Evolutionary conservation across 2,888 invertebrate species (phyloP), one percentile per base, ranked within the genome.

Genomic region (Incurvaria masculella): DNA sequence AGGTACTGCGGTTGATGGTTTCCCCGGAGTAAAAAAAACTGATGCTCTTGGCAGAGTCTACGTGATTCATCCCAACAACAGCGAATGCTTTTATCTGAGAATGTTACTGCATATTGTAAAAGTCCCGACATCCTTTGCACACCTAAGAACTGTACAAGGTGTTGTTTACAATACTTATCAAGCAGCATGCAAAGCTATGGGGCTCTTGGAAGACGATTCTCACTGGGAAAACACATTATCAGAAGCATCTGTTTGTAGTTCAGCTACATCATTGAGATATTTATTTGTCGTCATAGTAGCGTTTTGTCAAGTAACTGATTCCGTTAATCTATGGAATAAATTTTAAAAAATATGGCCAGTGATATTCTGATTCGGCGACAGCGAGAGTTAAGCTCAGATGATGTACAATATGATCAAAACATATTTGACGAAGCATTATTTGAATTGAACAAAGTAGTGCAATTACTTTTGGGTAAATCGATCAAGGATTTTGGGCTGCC

Each of bases 191-290:
- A 48, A 50, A 21, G 52, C 51, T 40, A 47, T 58, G 4, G 57
- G 59, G 19, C 51, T 68, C 20, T 55, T 66, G 4, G 60, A 67
- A 54, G 60, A 65, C 51, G 64, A 66, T 50, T 26, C 45, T 21
- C 59, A 66, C 47, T 66, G 59, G 64, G 49, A 54, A 50, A 5
- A 26, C 17, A 46, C 57, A 17, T 38, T 65, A 18, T 49, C 54
- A 47, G 63, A 65, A 39, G 57, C 56, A 18, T 47, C 54, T 8
- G 20, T 55, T 23, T 56, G 51, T 33, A 23, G 55, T 21, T 49
- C 54, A 38, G 54, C 56, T 3, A 14, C n/a, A 38, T 47, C 41
- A 48, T 33, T 50, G 39, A 44, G 48, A 44, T 23, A 44, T 41
- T 50, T 50, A 23, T 50, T 50, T 45, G 17, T 48, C 19, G 27